phyloP scores from a whole-genome alignment of 2,888 invertebrate species.

The Phorcus lineatus region DNA sequence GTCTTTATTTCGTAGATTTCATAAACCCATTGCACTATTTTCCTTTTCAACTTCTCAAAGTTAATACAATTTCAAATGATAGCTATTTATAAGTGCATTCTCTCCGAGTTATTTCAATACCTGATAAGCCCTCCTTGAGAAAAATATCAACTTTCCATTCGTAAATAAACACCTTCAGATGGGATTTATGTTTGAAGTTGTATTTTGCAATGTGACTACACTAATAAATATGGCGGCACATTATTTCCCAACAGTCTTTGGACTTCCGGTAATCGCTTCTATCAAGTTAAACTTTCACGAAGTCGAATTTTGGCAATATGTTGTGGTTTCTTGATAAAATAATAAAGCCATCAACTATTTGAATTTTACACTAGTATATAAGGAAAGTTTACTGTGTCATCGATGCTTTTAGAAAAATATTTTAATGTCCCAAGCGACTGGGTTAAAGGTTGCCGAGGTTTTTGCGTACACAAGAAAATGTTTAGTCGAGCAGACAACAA shows the following conservation, averaged over 20 bases:
- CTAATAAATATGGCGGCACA: slow-evolving; percentile 24
- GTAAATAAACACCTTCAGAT: not conserved
- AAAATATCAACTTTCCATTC: slow-evolving; percentile 16
- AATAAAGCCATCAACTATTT: no score
- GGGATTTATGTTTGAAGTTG: not conserved
- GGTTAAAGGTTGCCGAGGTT: slow-evolving; percentile 19
- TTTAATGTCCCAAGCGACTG: slow-evolving; percentile 5
- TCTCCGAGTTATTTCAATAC: not conserved
- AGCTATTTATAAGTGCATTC: no score
- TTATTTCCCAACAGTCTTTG: not conserved
- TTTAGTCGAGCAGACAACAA: not conserved
- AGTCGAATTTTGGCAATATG: not conserved
- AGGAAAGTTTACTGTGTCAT: no score
- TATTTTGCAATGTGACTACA: slow-evolving; percentile 20
- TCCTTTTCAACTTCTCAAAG: no score
- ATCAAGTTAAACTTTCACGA: not conserved
- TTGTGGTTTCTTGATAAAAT: no score
- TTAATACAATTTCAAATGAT: no score
- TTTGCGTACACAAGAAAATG: slow-evolving; percentile 13
- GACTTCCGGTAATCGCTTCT: not conserved
- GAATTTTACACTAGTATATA: no score
- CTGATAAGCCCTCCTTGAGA: slow-evolving; percentile 10
- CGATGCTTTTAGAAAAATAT: not conserved
- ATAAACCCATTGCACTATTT: no score
- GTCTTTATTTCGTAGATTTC: no score